Base-by-base conservation (phyloP, 1,140 invertebrate genomes). In the Eupeodes corollae region DNA sequence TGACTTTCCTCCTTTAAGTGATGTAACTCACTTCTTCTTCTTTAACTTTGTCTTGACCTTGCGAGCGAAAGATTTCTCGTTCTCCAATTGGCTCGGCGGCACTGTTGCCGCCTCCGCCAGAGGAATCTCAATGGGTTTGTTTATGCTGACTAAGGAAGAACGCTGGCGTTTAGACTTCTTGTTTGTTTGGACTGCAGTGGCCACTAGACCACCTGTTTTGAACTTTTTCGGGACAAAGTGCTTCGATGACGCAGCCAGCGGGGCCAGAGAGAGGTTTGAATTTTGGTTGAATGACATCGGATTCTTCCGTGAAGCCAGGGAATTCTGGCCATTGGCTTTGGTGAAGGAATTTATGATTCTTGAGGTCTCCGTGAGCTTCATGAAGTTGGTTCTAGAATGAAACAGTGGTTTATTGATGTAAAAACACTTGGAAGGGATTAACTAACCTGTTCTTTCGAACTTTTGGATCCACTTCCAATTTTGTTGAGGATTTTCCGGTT, bases 171-270 rank as follows among this genome's bases (percentile, higher is more conserved):
- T 42, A 30, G 16, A 21, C 8, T 34, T 50, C 32, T 13, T 48
- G 44, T 5, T n/a, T 11, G 2, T 49, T 34, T 64, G 66, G 5
- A 76, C 67, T 9, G 73, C 75, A 15, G 75, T 77, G 14, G 75
- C 70, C 3, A 78, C 75, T 52, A 75, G 68, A n/a, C 74, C 75
- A 48, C 72, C 67, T 55, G 79, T 79, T 55, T 73, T 73, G 52
- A 80, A 78, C 49, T 72, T 73, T 51, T 61, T 69, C 47, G 69
- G 72, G 35, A 65, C 61, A 48, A 69, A 63, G 37, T 67, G 61
- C 26, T 71, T 70, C 3, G 69, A 71, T 26, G 70, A 68, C 18
- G 69, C 69, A 42, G 69, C 35, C 5, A 39, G 42, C 13, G 35
- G 16, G 11, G 18, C 34, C 6, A 18, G 34, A 16, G 6, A 19